Percentiles rank a stretch among this genome's conserved stretches.
These are phyloP conservation scores for Nezara viridula DNA, from an alignment of 2,888 invertebrate species.

Conservation along the genomic window DNA sequence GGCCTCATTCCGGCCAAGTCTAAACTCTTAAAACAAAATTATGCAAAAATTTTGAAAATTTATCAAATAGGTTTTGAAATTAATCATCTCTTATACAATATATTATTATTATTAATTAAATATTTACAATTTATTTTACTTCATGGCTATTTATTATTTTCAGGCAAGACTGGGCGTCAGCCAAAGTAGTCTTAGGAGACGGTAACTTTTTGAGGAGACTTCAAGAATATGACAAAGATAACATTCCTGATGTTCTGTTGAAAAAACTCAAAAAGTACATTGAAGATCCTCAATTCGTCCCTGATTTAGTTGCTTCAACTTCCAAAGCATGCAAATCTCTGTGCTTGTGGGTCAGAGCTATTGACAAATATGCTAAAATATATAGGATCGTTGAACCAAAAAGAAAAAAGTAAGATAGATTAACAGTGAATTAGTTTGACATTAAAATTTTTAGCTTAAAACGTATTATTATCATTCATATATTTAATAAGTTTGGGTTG, in stretches of 20 bases:
- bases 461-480: neutral
- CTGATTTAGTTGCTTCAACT: slow-evolving; percentile 86
- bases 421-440: slow-evolving; percentile 29
- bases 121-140: too few relatives aligned
- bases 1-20: too few relatives aligned
- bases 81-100: too few relatives aligned
- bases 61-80: too few relatives aligned
- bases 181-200: slow-evolving; percentile 85
- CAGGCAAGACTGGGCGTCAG: slow-evolving; percentile 89
- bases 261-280: slow-evolving; percentile 87
- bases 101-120: too few relatives aligned
- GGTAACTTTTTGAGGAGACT: slow-evolving; percentile 86
- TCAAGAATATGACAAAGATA: slow-evolving; percentile 89
- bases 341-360: slow-evolving; percentile 93
- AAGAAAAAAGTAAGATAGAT: slow-evolving; percentile 76
- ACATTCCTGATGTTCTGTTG: slow-evolving; percentile 81
- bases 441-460: neutral
- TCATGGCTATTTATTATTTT: slow-evolving; percentile 63
- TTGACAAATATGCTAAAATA: slow-evolving; percentile 90
- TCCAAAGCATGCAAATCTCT: slow-evolving; percentile 91
- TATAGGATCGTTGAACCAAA: slow-evolving; percentile 91
- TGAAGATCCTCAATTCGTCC: slow-evolving; percentile 87
- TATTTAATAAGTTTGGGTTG: too few relatives aligned
- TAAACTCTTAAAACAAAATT: too few relatives aligned
- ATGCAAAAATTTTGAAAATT: too few relatives aligned